Evolutionary conservation across 2,888 invertebrate species (phyloP).

Genomic region (Meghimatium bilineatum): DNA sequence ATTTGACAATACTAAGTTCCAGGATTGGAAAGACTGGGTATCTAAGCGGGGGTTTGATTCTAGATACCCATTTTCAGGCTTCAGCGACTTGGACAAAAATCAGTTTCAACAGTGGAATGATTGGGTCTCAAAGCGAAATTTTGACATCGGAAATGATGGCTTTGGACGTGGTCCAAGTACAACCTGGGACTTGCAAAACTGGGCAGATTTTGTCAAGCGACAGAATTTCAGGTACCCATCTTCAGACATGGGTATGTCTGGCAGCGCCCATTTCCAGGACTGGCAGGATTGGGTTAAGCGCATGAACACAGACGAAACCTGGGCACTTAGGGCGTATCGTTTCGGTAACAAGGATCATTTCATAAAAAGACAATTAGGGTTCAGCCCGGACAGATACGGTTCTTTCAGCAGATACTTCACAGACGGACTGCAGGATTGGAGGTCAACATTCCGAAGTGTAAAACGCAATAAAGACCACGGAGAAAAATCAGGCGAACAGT

Average conservation of each 20-base stretch:
- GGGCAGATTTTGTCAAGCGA: conserved; percentile 31
- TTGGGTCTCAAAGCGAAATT: conserved; percentile 20
- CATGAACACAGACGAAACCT: not conserved
- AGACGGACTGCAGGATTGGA: conserved; percentile 57
- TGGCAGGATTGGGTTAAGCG: conserved; percentile 49
- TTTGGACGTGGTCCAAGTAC: not conserved
- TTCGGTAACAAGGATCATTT: conserved; percentile 36
- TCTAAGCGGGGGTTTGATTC: conserved; percentile 8
- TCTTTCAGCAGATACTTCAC: conserved; percentile 47
- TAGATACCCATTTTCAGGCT: not conserved
- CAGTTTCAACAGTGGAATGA: conserved; percentile 37
- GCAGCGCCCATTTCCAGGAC: conserved; percentile 30
- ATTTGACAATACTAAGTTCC: conserved; percentile 17
- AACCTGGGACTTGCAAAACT: conserved; percentile 4
- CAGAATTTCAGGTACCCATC: not conserved
- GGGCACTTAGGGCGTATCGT: not conserved
- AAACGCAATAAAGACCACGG: conserved; percentile 25
- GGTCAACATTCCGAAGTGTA: conserved; percentile 48
- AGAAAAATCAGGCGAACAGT: not conserved
- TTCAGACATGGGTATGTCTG: not conserved
- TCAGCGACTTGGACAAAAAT: conserved; percentile 5
- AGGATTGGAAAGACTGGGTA: conserved; percentile 43
- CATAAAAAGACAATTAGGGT: conserved; percentile 45
- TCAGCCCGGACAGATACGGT: conserved; percentile 30
- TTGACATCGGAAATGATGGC: not conserved